These are phyloP conservation scores for Ranitomeya imitator DNA, from an alignment of 2,113 vertebrate species.

Conservation along the genomic window DNA sequence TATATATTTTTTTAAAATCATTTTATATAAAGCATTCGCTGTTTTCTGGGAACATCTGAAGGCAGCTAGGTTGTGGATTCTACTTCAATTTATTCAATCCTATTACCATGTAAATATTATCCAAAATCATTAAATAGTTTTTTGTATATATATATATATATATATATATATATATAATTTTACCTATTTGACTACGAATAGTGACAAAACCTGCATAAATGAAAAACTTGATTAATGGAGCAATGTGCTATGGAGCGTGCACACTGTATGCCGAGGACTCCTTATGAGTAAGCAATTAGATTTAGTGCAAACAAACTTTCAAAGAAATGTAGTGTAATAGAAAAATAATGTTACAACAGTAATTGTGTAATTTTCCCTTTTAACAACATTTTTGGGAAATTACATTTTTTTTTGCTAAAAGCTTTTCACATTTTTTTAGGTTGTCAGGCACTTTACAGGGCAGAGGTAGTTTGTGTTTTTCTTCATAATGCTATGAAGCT, in stretches of 20 bases:
- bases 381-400: background rate
- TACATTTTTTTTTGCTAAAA: background rate
- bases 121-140: too few relatives aligned
- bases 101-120: too few relatives aligned
- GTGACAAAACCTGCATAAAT: background rate
- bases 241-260: background rate
- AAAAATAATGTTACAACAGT: background rate
- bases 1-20: too few relatives aligned
- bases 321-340: background rate
- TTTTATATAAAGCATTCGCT: too few relatives aligned
- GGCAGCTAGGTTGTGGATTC: too few relatives aligned
- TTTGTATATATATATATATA: too few relatives aligned
- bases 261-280: background rate
- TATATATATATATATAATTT: too few relatives aligned
- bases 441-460: background rate
- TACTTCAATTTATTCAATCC: too few relatives aligned
- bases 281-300: background rate
- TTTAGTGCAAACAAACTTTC: background rate
- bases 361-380: background rate
- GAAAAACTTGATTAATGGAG: background rate
- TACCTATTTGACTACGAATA: background rate
- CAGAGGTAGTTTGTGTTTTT: background rate
- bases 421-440: constrained; percentile 25
- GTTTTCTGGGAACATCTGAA: too few relatives aligned
- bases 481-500: background rate